These are phyloP conservation scores for Hipposideros larvatus DNA, from an alignment of 2,797 vertebrate genomes.

Conservation along the genomic window DNA sequence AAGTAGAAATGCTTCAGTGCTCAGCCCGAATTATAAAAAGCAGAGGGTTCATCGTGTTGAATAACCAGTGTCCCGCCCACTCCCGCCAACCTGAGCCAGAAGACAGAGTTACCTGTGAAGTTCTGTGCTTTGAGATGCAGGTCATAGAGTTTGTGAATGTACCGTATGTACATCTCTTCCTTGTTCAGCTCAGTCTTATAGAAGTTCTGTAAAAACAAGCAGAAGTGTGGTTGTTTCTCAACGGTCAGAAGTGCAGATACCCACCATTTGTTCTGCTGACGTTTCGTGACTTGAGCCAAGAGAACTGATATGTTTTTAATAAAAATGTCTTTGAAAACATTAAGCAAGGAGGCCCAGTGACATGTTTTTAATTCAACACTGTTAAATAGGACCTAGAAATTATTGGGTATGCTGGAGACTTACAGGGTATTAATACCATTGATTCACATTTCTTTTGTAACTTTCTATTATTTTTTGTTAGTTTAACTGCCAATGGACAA, in stretches of 20 bases:
- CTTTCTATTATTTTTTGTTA: background rate
- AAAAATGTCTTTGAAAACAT: background rate
- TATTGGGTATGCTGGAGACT: background rate
- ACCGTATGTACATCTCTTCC: conserved; percentile 99
- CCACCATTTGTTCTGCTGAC: background rate
- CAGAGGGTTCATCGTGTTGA: background rate
- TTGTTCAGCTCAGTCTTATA: conserved; percentile 99
- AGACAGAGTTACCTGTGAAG: conserved; percentile 94
- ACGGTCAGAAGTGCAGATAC: background rate
- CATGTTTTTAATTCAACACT: background rate
- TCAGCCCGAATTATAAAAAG: background rate
- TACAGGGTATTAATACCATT: background rate
- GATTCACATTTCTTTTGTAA: background rate
- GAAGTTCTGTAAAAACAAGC: conserved; percentile 93
- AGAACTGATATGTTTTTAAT: background rate
- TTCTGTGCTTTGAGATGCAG: conserved; percentile 99
- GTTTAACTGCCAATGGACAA: background rate
- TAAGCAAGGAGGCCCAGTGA: background rate
- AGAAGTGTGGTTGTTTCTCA: background rate
- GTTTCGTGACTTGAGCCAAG: background rate
- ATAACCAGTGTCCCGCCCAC: background rate
- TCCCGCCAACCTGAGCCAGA: background rate
- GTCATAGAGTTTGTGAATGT: conserved; percentile 99
- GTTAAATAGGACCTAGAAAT: background rate
- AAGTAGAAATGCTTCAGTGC: background rate